Percentiles rank a stretch among this genome's conserved stretches.
phyloP scores from a whole-genome alignment of 1,140 invertebrate genomes.

The Drosophila teissieri region DNA sequence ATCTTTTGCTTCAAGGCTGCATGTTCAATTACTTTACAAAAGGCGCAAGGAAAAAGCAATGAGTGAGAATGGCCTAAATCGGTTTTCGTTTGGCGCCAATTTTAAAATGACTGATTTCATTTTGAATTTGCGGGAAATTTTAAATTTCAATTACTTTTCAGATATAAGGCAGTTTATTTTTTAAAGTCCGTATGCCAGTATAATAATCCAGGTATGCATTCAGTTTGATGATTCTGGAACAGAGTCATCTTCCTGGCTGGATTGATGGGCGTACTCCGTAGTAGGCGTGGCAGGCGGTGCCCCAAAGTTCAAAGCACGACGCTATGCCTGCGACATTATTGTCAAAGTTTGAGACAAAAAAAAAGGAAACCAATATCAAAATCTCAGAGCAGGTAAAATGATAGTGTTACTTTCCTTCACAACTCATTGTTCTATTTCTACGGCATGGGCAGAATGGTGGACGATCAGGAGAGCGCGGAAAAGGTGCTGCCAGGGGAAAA shows the following conservation, averaged over 20 bases:
- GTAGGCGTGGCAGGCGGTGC: neutral
- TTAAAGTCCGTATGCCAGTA: too few species aligned
- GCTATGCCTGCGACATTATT: neutral
- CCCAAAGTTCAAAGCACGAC: neutral
- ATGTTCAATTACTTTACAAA: neutral
- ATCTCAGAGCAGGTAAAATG: neutral
- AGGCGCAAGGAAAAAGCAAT: neutral
- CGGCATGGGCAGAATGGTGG: neutral
- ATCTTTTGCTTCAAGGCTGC: too few species aligned
- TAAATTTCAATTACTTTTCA: neutral
- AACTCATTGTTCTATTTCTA: neutral
- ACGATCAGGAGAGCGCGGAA: neutral
- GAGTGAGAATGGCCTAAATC: neutral
- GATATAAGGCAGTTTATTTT: too few species aligned
- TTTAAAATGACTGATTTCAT: neutral
- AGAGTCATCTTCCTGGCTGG: slow-evolving; percentile 7
- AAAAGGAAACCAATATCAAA: neutral
- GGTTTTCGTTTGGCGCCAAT: neutral
- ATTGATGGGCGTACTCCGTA: neutral
- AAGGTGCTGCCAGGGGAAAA: neutral
- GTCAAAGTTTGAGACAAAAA: neutral
- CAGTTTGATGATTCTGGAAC: neutral
- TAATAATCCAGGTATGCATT: too few species aligned
- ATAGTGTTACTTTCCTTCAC: neutral
- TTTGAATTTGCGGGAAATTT: neutral